A percentile compares a stretch with the other conserved stretches of the same genome.
phyloP scores from a whole-genome alignment of 2,888 invertebrate species.

The Empis livida region DNA sequence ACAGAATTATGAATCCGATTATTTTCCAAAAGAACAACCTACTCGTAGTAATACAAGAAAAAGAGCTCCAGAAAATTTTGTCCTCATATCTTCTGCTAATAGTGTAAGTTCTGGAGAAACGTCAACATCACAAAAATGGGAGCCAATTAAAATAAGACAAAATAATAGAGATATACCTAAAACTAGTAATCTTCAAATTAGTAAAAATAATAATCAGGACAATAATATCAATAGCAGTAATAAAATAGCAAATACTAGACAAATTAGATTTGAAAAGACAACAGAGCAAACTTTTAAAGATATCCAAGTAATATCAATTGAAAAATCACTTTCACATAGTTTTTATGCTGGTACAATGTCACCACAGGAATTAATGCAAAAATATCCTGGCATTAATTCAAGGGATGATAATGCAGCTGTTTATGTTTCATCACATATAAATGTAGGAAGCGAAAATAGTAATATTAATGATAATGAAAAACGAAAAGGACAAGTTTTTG shows the following conservation, averaged over 20 bases:
- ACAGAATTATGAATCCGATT: background rate
- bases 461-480: background rate
- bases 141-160: background rate
- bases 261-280: background rate
- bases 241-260: background rate
- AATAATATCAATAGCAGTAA: background rate
- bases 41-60: background rate
- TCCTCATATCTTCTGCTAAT: background rate
- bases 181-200: too few species aligned
- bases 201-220: background rate
- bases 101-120: background rate
- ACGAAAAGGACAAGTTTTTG: slow-evolving; percentile 3
- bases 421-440: background rate
- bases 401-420: slow-evolving; percentile 2
- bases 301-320: slow-evolving; percentile 24
- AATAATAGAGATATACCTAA: background rate
- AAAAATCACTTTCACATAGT: slow-evolving; percentile 34
- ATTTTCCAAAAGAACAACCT: too few species aligned
- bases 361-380: slow-evolving; percentile 7
- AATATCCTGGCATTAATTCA: slow-evolving; percentile 1
- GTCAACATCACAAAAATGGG: background rate
- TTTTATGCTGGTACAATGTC: slow-evolving; percentile 32
- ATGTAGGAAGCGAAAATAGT: background rate
- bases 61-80: background rate
- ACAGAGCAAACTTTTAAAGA: slow-evolving; percentile 9